A percentile compares a stretch with the other conserved stretches of the same genome.
Conservation (phyloP, 2,113 vertebrate species). For the Platichthys stellatus region DNA sequence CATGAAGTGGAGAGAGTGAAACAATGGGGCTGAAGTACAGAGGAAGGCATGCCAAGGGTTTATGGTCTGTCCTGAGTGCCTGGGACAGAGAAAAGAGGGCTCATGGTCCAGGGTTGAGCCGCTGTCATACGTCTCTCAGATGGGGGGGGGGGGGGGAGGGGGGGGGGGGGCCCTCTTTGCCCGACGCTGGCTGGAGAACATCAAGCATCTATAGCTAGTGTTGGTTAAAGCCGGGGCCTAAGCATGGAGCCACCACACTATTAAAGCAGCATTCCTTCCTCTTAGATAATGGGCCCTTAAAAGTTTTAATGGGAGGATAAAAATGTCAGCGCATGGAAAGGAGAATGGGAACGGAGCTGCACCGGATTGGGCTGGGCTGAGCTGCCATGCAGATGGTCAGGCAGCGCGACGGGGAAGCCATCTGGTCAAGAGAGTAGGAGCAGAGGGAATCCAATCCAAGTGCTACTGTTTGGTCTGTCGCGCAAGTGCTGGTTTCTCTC, state of each 20-base stretch:
- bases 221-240: conserved; percentile 73
- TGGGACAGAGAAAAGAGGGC: conserved; percentile 59
- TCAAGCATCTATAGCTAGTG: conserved; percentile 57
- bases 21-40: conserved; percentile 69
- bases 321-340: conserved; percentile 82
- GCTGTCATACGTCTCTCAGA: conserved; percentile 45
- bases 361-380: conserved; percentile 32
- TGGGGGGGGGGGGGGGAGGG: not conserved
- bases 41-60: conserved; percentile 74
- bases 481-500: conserved; percentile 24
- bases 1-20: conserved; percentile 55
- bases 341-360: conserved; percentile 62
- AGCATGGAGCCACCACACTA: conserved; percentile 75
- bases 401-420: conserved; percentile 44
- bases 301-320: conserved; percentile 83
- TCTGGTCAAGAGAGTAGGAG: conserved; percentile 55
- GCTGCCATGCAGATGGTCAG: conserved; percentile 65
- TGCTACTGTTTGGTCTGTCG: conserved; percentile 67
- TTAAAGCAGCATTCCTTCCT: conserved; percentile 83
- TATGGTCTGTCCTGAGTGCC: conserved; percentile 69
- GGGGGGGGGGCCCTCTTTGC: conserved; percentile 29
- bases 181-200: conserved; percentile 44
- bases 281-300: conserved; percentile 82
- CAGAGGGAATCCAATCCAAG: conserved; percentile 45
- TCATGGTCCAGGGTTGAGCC: conserved; percentile 41